Evolutionary conservation across 2,888 invertebrate species (phyloP), one percentile per base, ranked within the genome.

Genomic region (Fragum fragum): DNA sequence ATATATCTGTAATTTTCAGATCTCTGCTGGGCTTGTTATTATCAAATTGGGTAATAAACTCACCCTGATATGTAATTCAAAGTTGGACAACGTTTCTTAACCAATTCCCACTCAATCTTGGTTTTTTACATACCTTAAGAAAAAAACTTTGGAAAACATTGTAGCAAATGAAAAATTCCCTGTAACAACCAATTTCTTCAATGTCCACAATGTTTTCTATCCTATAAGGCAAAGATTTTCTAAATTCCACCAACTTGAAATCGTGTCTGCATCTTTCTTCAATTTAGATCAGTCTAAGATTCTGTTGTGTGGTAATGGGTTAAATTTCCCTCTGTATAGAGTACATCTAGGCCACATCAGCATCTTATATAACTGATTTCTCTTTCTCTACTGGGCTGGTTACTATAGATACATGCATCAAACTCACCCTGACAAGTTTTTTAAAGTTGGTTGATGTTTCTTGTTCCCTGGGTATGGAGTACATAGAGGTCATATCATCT

Each of bases 41-140:
- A n/a, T n/a, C n/a, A n/a, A n/a, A n/a, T n/a, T n/a, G n/a, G n/a
- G n/a, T n/a, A n/a, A n/a, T n/a, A n/a, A n/a, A n/a, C n/a, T 66
- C 73, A 89, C 89, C 86, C 83, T 86, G n/a, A 90, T 77, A 16
- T 89, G 76, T 59, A 83, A 80, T 73, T 88, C 89, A 66, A 88
- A 83, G 76, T 88, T 88, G 11, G 78, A 52, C 53, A 88, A 87
- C 1, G 86, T 83, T 28, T 74, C 85, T 32, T 42, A 42, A n/a
- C n/a, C n/a, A n/a, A n/a, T n/a, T n/a, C n/a, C n/a, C n/a, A n/a
- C n/a, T n/a, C n/a, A n/a, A n/a, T n/a, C n/a, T n/a, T n/a, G n/a
- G n/a, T n/a, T n/a, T n/a, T n/a, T n/a, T n/a, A n/a, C n/a, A n/a
- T n/a, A n/a, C n/a, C n/a, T n/a, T n/a, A n/a, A n/a, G n/a, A n/a